A percentile compares a stretch with the other conserved stretches of the same genome.
These are phyloP conservation scores for Brachionus manjavacas DNA, from an alignment of 1,140 invertebrate genomes.

Conservation along the genomic window DNA sequence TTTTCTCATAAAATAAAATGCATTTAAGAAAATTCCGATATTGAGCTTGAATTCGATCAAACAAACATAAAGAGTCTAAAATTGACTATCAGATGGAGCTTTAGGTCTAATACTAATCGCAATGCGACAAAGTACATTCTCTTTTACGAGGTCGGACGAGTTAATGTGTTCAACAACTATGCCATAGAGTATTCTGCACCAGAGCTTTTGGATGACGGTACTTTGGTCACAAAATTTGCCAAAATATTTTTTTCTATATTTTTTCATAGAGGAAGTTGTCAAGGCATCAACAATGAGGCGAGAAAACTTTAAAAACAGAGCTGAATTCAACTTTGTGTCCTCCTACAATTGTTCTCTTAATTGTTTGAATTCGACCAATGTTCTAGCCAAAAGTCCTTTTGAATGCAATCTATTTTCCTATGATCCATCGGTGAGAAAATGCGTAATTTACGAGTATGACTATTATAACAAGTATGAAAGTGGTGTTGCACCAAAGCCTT, in stretches of 20 bases:
- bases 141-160: background rate
- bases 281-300: background rate
- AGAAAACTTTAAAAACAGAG: conserved; percentile 32
- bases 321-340: background rate
- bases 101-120: background rate
- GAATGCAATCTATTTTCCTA: conserved; percentile 29
- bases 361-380: conserved; percentile 26
- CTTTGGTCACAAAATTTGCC: background rate
- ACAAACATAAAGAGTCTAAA: conserved; percentile 24
- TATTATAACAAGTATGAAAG: background rate
- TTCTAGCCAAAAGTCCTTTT: background rate
- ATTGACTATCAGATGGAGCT: conserved; percentile 15
- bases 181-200: background rate
- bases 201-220: conserved; percentile 40
- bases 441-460: conserved; percentile 35
- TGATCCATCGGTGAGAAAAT: background rate
- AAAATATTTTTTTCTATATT: background rate
- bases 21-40: background rate
- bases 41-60: conserved; percentile 14
- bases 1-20: background rate
- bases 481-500: background rate
- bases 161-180: conserved; percentile 28
- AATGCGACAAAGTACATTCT: background rate
- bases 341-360: conserved; percentile 2
- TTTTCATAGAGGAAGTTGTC: conserved; percentile 21